A percentile compares a stretch with the other conserved stretches of the same genome.
phyloP scores from a whole-genome alignment of 92 coral and sea anemone species.

The Porites lobata region DNA sequence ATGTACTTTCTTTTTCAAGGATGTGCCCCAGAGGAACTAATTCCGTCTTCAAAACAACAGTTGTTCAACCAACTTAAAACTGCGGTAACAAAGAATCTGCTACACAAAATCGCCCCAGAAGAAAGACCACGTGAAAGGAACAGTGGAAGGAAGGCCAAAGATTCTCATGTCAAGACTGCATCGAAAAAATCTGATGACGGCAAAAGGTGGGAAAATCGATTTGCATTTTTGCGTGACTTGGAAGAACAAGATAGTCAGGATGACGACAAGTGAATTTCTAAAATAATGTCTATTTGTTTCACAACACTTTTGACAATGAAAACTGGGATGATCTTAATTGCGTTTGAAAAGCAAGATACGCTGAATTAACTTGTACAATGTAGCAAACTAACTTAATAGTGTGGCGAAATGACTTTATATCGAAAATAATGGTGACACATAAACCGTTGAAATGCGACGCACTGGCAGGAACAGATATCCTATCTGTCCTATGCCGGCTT shows the following conservation, averaged over 20 bases:
- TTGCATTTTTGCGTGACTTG: neutral
- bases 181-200: neutral
- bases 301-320: too few species aligned
- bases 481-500: too few species aligned
- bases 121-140: neutral
- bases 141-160: neutral
- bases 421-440: too few species aligned
- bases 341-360: too few species aligned
- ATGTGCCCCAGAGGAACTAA: neutral
- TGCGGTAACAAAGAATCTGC: conserved; percentile 18
- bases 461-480: too few species aligned
- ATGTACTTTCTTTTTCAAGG: neutral
- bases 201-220: neutral
- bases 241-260: neutral
- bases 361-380: too few species aligned
- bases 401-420: too few species aligned
- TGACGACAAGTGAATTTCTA: neutral
- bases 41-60: conserved; percentile 15
- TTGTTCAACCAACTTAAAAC: conserved; percentile 16
- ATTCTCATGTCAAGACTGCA: neutral
- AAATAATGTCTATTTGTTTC: too few species aligned
- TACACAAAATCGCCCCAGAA: neutral
- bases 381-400: too few species aligned
- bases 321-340: too few species aligned
- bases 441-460: too few species aligned